Evolutionary conservation across 2,888 invertebrate species (phyloP), one percentile per base, ranked within the genome.

Genomic region (Ichneumoninae sp.): DNA sequence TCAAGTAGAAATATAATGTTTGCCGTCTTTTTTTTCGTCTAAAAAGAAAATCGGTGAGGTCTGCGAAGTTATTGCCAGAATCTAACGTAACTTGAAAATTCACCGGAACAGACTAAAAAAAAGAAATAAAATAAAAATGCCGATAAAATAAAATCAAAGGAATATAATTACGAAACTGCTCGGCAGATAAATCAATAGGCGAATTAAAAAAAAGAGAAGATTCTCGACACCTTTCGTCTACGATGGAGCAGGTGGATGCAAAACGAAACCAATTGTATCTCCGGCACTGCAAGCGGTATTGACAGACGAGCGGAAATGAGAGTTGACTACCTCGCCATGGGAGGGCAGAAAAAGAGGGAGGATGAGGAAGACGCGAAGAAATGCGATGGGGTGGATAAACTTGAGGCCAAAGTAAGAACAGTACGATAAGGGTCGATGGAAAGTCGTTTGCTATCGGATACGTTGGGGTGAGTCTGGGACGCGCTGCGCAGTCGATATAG

Each of bases 191-290:
- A 71, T 83, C 70, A 44, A 70, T 70, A 22, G 33, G 22, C n/a
- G 22, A 22, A 36, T n/a, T 26, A n/a, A 52, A 36, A 36, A 71
- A 52, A 22, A 71, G 16, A 75, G 19, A 80, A 75, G 33, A 40
- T 75, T 13, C 52, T 65, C 33, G 36, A 47, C 40, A 73, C 47
- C 44, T 73, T 73, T 52, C 22, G 36, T 73, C 69, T 71, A 22
- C 16, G 52, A 65, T 57, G 66, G 44, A 76, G 54, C 36, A 75
- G 50, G 69, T 54, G 80, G 52, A 83, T 69, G 76, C 60, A 83
- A 85, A 83, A 85, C 73, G 71, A 80, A 85, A 80, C 79, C 77
- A 85, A 85, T 83, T 83, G 80, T 60, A 74, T 79, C 54, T 60
- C 52, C 60, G 57, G n/a, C 36, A 26, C 40, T 52, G 74, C 76